Conservation (phyloP, 1,140 invertebrate species). For the Orius insidiosus region DNA sequence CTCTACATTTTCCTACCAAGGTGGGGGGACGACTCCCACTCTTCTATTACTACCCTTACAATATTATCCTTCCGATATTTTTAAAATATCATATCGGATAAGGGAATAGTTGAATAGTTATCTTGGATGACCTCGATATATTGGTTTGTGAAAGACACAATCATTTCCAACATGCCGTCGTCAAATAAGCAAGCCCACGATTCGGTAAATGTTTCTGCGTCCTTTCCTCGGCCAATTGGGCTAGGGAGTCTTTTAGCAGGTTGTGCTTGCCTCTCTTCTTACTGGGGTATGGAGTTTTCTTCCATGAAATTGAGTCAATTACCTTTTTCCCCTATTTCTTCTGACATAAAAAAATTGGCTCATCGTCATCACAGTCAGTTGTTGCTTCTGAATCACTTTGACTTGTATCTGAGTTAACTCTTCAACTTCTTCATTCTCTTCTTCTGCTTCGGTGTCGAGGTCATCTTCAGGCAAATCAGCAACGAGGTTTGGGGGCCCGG, state of each 20-base stretch:
- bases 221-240: conserved; percentile 6
- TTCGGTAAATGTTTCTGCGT: conserved; percentile 4
- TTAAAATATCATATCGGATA: too few species aligned
- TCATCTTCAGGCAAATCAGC: conserved; percentile 11
- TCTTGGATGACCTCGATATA: conserved; percentile 11
- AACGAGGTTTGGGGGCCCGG: conserved; percentile 11
- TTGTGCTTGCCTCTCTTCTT: conserved; percentile 8
- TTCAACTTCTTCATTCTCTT: conserved; percentile 14
- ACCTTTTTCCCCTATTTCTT: conserved; percentile 12
- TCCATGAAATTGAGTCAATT: conserved; percentile 14
- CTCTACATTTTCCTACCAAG: too few species aligned
- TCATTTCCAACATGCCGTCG: conserved; percentile 12
- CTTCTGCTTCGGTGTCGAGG: conserved; percentile 11
- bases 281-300: conserved; percentile 11
- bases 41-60: too few species aligned
- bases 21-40: too few species aligned
- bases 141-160: conserved; percentile 14
- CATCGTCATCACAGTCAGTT: conserved; percentile 7
- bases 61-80: too few species aligned
- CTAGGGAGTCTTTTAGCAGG: conserved; percentile 12
- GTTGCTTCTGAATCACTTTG: conserved; percentile 14
- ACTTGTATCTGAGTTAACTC: conserved; percentile 13
- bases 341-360: conserved; percentile 8
- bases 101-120: conserved; percentile 16
- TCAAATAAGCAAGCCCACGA: conserved; percentile 12